Percentiles rank a stretch among this genome's conserved stretches.
Conservation (phyloP, 2,888 invertebrate genomes). For the Yponomeuta sedellus region DNA sequence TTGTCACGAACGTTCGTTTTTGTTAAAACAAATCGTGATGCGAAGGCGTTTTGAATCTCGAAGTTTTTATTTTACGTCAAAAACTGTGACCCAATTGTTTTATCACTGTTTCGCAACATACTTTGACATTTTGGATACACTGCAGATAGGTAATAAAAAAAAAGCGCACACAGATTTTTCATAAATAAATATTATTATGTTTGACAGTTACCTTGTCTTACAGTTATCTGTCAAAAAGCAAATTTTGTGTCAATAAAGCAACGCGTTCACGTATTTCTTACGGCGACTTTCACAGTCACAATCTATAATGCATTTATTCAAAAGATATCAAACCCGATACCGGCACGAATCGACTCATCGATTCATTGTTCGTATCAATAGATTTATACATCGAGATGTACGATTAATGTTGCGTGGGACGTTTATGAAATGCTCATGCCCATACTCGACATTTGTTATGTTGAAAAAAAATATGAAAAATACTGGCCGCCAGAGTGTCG, state of each 20-base stretch:
- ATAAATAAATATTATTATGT: background rate
- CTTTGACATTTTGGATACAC: too few species aligned
- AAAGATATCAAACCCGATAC: slow-evolving; percentile 24
- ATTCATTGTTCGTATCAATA: slow-evolving; percentile 38
- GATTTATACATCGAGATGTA: slow-evolving; percentile 26
- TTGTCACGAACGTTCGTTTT: slow-evolving; percentile 59
- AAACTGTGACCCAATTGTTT: too few species aligned
- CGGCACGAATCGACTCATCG: slow-evolving; percentile 30
- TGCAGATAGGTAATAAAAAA: background rate
- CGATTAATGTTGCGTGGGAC: slow-evolving; percentile 6
- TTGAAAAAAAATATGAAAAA: slow-evolving; percentile 1
- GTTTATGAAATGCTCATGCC: background rate
- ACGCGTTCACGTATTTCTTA: background rate
- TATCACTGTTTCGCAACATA: too few species aligned
- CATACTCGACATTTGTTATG: slow-evolving; percentile 1
- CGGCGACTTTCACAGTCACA: background rate
- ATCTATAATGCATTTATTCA: slow-evolving; percentile 14
- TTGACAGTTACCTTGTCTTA: background rate
- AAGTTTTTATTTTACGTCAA: too few species aligned
- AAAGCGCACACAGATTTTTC: background rate
- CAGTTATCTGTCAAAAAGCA: background rate
- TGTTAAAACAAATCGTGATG: slow-evolving; percentile 26
- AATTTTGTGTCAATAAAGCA: background rate
- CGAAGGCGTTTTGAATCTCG: background rate
- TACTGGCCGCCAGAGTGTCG: background rate